These are phyloP conservation scores for Hydraecia micacea DNA, from an alignment of 2,888 invertebrate genomes.

Conservation along the genomic window DNA sequence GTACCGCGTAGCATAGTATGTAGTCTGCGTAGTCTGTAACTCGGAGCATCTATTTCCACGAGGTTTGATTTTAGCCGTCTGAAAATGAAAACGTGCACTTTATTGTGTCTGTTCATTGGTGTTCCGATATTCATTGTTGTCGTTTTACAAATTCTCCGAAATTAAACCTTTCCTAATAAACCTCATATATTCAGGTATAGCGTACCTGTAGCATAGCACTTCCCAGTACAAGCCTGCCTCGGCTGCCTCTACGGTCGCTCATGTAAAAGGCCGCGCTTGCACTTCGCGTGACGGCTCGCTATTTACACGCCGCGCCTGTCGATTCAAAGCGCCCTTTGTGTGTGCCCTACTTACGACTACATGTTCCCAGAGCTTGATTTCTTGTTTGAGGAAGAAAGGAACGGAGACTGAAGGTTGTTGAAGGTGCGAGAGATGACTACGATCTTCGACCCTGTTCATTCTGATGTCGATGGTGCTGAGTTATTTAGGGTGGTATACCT, in stretches of 20 bases:
- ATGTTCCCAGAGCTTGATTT: slow-evolving; percentile 30
- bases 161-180: not conserved
- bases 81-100: not conserved
- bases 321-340: slow-evolving; percentile 46
- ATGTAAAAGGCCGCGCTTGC: slow-evolving; percentile 41
- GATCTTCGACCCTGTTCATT: not conserved
- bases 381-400: slow-evolving; percentile 2
- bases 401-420: not conserved
- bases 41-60: not conserved
- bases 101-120: not conserved
- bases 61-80: not conserved
- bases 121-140: not conserved
- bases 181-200: not conserved
- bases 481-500: not conserved
- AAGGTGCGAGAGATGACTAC: not conserved
- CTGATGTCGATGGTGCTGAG: not conserved
- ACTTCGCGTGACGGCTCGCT: slow-evolving; percentile 52
- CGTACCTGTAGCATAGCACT: slow-evolving; percentile 16
- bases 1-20: not conserved
- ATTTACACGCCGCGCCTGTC: slow-evolving; percentile 44
- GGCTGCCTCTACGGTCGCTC: not conserved
- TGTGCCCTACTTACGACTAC: slow-evolving; percentile 40
- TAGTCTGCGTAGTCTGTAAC: not conserved
- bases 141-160: not conserved
- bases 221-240: not conserved